Evolutionary conservation across 2,797 vertebrate species (phyloP), one percentile per base, ranked within the genome.

Genomic region (Lerista edwardsae): DNA sequence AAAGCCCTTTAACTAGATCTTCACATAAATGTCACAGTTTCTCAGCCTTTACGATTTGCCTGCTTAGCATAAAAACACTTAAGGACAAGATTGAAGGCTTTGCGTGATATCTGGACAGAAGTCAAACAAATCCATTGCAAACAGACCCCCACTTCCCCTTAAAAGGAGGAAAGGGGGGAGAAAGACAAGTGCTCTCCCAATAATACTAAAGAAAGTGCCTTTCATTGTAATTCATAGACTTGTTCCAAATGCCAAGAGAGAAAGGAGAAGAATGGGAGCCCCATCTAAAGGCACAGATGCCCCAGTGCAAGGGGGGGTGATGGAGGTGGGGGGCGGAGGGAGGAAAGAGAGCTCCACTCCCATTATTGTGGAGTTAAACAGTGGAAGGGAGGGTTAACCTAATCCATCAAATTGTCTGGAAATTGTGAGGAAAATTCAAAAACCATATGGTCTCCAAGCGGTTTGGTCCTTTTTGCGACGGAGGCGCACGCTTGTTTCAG

Each of bases 351-450:
- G 97, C 97, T 97, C 97, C 95, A 96, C 97, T 96, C 97, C 98
- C 98, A 99, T 98, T 99, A 97, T 96, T 96, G 94, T 95, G 95
- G 97, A 98, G 97, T 98, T 98, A 98, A 99, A 98, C 98, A 97
- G 97, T 97, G 98, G 97, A 97, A 97, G 97, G 97, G 97, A 97
- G 97, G 98, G 97, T 97, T 98, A 98, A 98, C 97, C 98, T 98
- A 98, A 99, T 99, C 98, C 98, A 99, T 99, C 98, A 99, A 99
- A 98, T 98, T 98, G 98, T 99, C 98, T 97, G 96, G 97, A 99
- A 97, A 97, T 98, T 98, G 98, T 98, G 98, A 97, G 97, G 98
- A 99, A 99, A 99, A 98, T 98, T 98, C 98, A 97, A 97, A 99
- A 99, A 99, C 98, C 98, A 99, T 99, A 99, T 99, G 98, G 98